These are phyloP conservation scores for Nomia melanderi DNA, from an alignment of 1,140 invertebrate species.

Conservation along the genomic window DNA sequence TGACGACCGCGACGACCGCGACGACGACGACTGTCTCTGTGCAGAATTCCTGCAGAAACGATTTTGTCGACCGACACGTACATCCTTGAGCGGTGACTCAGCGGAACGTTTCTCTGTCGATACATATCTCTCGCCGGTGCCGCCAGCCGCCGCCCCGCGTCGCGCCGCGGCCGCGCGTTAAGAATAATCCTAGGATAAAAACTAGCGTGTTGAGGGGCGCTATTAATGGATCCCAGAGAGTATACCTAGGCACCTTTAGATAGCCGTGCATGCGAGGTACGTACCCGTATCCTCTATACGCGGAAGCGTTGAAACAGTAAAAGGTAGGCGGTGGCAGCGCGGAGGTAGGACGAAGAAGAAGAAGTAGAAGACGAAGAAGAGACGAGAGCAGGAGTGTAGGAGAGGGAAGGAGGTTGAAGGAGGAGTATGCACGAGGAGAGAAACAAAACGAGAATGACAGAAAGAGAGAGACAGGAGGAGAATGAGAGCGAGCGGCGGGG, in stretches of 20 bases:
- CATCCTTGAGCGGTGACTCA: conserved; percentile 68
- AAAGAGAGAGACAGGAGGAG: conserved; percentile 2
- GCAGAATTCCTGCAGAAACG: conserved; percentile 57
- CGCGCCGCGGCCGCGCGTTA: conserved; percentile 37
- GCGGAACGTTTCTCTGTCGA: conserved; percentile 65
- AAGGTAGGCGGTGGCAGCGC: conserved; percentile 35
- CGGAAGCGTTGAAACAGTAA: conserved; percentile 50
- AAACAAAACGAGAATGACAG: conserved; percentile 12
- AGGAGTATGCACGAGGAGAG: conserved; percentile 21
- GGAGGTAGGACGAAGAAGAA: too few species aligned
- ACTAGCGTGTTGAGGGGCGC: conserved; percentile 33
- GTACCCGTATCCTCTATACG: conserved; percentile 53
- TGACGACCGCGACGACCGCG: conserved; percentile 36
- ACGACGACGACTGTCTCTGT: too few species aligned
- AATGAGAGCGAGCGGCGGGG: background rate
- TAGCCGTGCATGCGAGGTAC: conserved; percentile 26
- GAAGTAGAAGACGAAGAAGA: conserved; percentile 14
- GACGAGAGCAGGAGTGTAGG: conserved; percentile 32
- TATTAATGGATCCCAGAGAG: conserved; percentile 40
- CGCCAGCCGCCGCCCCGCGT: conserved; percentile 38
- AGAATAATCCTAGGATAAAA: conserved; percentile 53
- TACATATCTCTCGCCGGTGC: conserved; percentile 59
- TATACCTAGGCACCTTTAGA: conserved; percentile 18
- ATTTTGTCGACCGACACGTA: conserved; percentile 66
- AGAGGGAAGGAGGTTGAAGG: conserved; percentile 23